Percentiles rank a stretch among this genome's conserved stretches.
phyloP scores from a whole-genome alignment of 2,888 invertebrate species.

The Listrodromus nycthemerus region DNA sequence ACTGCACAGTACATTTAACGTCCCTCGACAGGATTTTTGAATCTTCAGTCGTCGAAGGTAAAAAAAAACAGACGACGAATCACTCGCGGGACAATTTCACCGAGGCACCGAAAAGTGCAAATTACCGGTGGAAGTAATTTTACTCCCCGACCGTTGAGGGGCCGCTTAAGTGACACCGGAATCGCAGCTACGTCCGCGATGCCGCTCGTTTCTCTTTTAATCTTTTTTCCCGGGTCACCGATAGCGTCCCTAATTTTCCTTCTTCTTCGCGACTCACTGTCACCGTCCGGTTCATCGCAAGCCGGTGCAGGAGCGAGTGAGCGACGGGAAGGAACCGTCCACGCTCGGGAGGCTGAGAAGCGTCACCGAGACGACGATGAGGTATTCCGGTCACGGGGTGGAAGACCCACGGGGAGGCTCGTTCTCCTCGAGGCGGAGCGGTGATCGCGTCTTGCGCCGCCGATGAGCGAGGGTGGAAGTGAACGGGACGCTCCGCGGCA shows the following conservation, averaged over 20 bases:
- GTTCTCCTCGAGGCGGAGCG: conserved; percentile 57
- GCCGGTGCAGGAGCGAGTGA: neutral
- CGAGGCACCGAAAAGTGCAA: neutral
- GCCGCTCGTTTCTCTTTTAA: neutral
- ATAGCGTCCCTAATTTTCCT: conserved; percentile 15
- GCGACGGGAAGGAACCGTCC: neutral
- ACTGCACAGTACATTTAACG: neutral
- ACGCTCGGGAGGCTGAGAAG: conserved; percentile 57
- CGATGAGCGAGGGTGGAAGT: conserved; percentile 46
- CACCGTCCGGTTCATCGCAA: conserved; percentile 3
- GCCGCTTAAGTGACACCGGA: neutral
- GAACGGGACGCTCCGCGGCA: conserved; percentile 49
- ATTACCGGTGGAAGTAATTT: conserved; percentile 19
- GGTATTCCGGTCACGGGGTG: conserved; percentile 83
- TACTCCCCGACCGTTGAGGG: neutral
- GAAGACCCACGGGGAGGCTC: conserved; percentile 60
- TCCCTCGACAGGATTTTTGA: neutral
- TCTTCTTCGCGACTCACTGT: conserved; percentile 2
- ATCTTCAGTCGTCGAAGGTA: too few relatives aligned
- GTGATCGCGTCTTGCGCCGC: conserved; percentile 43
- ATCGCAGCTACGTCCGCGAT: neutral
- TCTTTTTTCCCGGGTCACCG: neutral
- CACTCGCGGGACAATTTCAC: neutral
- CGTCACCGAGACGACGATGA: conserved; percentile 66
- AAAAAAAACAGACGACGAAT: neutral